Conservation (phyloP, 2,797 vertebrate species). For the Hypotaenidia okinawae region DNA sequence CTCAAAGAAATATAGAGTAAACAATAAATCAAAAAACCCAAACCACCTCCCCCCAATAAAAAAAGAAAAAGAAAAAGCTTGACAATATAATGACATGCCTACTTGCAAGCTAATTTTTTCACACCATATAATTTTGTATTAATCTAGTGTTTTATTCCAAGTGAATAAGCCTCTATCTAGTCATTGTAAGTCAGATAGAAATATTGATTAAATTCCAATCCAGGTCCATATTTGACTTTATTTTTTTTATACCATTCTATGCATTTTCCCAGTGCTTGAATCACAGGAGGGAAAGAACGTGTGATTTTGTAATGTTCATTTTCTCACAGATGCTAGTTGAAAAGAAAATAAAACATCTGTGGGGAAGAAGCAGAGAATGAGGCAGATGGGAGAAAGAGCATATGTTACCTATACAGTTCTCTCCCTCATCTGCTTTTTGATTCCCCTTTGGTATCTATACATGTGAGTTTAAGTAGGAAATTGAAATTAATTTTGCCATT, state of each 20-base stretch:
- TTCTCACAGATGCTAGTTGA: not conserved
- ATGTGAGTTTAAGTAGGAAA: conserved; percentile 2
- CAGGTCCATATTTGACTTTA: not conserved
- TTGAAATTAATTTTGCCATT: conserved; percentile 4
- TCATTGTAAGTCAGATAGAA: not conserved
- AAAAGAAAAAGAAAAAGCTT: not conserved
- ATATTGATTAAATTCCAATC: not conserved
- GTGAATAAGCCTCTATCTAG: not conserved
- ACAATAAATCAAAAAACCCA: not conserved
- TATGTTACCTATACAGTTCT: not conserved
- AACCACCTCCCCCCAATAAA: too few relatives aligned
- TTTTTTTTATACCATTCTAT: not conserved
- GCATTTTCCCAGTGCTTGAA: not conserved
- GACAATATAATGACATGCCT: not conserved
- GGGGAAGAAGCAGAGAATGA: not conserved
- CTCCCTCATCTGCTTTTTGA: not conserved
- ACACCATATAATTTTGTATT: not conserved
- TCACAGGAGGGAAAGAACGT: not conserved
- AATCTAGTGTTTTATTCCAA: not conserved
- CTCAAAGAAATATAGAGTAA: not conserved
- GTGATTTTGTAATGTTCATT: not conserved
- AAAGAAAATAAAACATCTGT: conserved; percentile 29
- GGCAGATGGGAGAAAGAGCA: not conserved
- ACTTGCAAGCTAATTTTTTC: not conserved
- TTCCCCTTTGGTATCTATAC: not conserved